A percentile compares a stretch with the other conserved stretches of the same genome.
These are phyloP conservation scores for Himalopsyche kuldschensis DNA, from an alignment of 2,888 invertebrate genomes.

Conservation along the genomic window DNA sequence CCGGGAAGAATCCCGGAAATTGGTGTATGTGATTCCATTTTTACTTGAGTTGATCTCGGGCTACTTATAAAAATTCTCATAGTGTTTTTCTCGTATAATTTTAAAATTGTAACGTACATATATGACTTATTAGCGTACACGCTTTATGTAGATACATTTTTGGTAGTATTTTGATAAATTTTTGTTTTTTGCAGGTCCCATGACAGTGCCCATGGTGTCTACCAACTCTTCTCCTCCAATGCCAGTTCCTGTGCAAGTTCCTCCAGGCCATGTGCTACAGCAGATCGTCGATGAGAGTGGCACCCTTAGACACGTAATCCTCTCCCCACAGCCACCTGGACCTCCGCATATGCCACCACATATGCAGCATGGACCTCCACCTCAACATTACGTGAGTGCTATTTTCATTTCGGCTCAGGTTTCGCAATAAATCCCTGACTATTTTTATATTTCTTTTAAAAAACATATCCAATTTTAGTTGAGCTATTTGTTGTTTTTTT, in stretches of 20 bases:
- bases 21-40: no score
- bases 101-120: no score
- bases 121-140: no score
- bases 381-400: constrained; percentile 72
- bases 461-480: no score
- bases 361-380: constrained; percentile 74
- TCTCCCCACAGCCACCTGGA: constrained; percentile 67
- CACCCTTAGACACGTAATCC: constrained; percentile 84
- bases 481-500: no score
- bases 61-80: no score
- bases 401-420: background rate
- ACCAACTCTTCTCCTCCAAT: constrained; percentile 75
- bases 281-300: constrained; percentile 91
- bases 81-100: no score
- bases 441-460: no score
- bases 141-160: background rate
- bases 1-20: no score
- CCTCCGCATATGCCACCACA: constrained; percentile 55
- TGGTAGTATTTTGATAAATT: background rate
- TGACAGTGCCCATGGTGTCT: constrained; percentile 84
- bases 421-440: no score
- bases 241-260: constrained; percentile 89
- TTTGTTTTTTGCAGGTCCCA: constrained; percentile 67
- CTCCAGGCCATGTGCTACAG: constrained; percentile 87
- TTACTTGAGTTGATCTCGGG: no score